A percentile compares a stretch with the other conserved stretches of the same genome.
Conservation (phyloP, 2,797 vertebrate species). For the Numenius phaeopus region DNA sequence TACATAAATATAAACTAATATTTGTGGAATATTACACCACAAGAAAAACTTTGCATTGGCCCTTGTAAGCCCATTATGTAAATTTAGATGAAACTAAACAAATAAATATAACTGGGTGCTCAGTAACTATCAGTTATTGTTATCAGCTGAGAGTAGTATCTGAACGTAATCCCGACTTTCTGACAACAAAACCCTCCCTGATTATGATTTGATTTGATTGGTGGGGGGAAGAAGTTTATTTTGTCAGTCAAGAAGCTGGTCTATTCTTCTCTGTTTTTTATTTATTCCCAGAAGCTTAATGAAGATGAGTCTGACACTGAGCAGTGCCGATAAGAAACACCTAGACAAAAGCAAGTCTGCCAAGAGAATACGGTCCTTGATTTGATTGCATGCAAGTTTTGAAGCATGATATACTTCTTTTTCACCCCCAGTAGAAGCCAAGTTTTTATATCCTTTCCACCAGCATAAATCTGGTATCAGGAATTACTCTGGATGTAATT, state of each 20-base stretch:
- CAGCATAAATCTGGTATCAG: conserved; percentile 22
- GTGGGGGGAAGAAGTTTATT: background rate
- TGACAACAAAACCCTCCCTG: background rate
- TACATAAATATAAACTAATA: conserved; percentile 37
- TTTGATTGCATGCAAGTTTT: conserved; percentile 39
- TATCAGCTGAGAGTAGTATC: conserved; percentile 5
- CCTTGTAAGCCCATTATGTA: conserved; percentile 29
- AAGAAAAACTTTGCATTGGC: conserved; percentile 8
- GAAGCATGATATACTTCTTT: conserved; percentile 18
- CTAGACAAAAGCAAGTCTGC: background rate
- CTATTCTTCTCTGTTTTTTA: conserved; percentile 10
- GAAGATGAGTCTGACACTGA: background rate
- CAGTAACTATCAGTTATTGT: conserved; percentile 40
- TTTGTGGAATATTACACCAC: conserved; percentile 23
- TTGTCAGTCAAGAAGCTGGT: conserved; percentile 24
- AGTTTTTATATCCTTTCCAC: conserved; percentile 23
- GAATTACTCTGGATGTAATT: conserved; percentile 10
- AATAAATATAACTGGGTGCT: conserved; percentile 58
- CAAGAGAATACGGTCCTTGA: background rate
- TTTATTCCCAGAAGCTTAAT: conserved; percentile 6
- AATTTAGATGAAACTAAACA: conserved; percentile 49
- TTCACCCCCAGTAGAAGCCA: background rate
- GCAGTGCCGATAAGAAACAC: background rate
- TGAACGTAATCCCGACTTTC: conserved; percentile 41
- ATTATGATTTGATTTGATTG: background rate